Percentiles rank a stretch among this genome's conserved stretches.
These are phyloP conservation scores for Elysia chlorotica DNA, from an alignment of 1,140 invertebrate genomes.

Conservation along the genomic window DNA sequence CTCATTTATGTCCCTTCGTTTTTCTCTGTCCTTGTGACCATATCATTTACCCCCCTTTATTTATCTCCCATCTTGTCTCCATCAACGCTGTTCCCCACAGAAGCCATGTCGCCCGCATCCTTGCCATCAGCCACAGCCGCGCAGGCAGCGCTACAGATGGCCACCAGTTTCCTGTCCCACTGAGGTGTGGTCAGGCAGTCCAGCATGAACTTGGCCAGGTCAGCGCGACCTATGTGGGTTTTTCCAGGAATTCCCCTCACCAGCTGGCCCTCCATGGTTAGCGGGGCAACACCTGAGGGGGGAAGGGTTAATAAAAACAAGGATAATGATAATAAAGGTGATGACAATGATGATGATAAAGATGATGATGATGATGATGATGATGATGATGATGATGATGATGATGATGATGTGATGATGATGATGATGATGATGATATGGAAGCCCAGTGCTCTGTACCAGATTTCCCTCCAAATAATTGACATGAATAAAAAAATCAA, in stretches of 20 bases:
- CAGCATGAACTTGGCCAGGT: conserved; percentile 42
- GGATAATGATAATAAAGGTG: neutral
- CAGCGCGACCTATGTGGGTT: conserved; percentile 23
- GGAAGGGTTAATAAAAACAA: neutral
- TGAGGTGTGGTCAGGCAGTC: conserved; percentile 22
- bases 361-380: neutral
- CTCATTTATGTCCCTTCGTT: neutral
- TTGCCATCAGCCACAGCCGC: neutral
- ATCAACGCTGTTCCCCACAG: neutral
- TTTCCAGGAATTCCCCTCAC: conserved; percentile 15
- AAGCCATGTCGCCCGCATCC: neutral
- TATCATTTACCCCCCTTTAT: neutral
- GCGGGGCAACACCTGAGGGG: conserved; percentile 22
- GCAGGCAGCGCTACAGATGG: conserved; percentile 7
- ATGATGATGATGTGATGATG: neutral
- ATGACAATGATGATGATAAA: neutral
- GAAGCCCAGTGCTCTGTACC: too few species aligned
- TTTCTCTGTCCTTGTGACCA: neutral
- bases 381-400: neutral
- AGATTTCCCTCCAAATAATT: too few species aligned
- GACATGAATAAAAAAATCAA: too few species aligned
- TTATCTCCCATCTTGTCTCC: neutral
- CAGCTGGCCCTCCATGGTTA: conserved; percentile 22
- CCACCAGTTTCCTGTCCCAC: conserved; percentile 30
- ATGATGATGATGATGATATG: too few species aligned